These are phyloP conservation scores for Rotaria socialis DNA, from an alignment of 2,888 invertebrate species.

Conservation along the genomic window DNA sequence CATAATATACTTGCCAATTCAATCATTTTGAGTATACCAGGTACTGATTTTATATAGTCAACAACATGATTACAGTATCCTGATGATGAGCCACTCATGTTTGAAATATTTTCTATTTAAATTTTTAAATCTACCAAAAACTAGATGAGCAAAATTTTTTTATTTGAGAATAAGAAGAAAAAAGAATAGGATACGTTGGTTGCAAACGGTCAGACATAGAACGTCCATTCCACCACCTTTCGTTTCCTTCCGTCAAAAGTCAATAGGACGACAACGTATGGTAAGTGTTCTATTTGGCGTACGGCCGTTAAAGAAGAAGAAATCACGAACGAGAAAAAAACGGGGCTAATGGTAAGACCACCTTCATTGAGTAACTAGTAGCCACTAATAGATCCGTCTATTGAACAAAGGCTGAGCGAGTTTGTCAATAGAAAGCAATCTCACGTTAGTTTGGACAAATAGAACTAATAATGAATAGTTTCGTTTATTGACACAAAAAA, in stretches of 20 bases:
- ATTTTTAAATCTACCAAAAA: neutral
- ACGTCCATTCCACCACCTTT: neutral
- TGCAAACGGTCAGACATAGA: neutral
- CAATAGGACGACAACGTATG: neutral
- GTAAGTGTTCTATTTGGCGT: neutral
- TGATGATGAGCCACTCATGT: neutral
- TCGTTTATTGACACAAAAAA: neutral
- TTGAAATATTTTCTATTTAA: too few species aligned
- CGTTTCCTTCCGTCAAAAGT: conserved; percentile 23
- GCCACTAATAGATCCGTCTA: neutral
- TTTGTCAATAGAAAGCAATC: neutral
- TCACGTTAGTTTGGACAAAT: neutral
- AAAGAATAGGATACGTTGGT: neutral
- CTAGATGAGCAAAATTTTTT: neutral
- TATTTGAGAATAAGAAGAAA: neutral
- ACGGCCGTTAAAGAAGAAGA: neutral
- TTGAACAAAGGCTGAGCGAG: conserved; percentile 26
- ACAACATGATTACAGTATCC: neutral
- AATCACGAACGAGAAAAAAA: neutral
- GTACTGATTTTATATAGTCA: neutral
- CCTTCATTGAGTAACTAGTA: neutral
- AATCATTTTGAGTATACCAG: neutral
- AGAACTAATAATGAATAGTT: conserved; percentile 3
- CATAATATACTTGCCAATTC: neutral
- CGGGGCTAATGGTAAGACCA: neutral